Evolutionary conservation across 2,113 vertebrate genomes (phyloP).

Genomic region (Chloropsis cyanopogon): DNA sequence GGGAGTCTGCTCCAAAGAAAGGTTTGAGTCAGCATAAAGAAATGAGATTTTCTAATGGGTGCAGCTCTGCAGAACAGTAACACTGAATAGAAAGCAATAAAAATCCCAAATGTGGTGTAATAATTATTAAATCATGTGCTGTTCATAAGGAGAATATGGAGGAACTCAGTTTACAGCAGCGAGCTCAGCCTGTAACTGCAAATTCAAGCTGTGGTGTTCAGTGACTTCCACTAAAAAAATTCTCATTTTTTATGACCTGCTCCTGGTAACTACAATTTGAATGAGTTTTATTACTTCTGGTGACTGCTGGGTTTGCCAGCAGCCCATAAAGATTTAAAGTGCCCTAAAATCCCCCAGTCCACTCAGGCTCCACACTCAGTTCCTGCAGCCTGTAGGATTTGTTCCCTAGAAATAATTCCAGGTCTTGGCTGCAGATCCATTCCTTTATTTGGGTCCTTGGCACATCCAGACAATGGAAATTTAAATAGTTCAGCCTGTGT

Average conservation of each 20-base stretch:
- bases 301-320: not conserved
- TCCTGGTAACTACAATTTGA: not conserved
- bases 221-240: not conserved
- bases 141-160: not conserved
- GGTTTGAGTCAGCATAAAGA: not conserved
- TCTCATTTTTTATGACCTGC: not conserved
- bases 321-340: not conserved
- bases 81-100: not conserved
- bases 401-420: not conserved
- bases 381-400: not conserved
- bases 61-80: not conserved
- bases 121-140: not conserved
- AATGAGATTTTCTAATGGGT: not conserved
- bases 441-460: not conserved
- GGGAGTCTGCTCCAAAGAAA: not conserved
- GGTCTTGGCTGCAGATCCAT: not conserved
- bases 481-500: not conserved
- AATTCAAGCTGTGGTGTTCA: not conserved
- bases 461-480: not conserved
- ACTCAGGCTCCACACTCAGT: not conserved
- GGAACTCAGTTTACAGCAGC: not conserved
- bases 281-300: not conserved
- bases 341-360: not conserved
- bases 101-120: not conserved
- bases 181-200: not conserved